Base-by-base conservation (phyloP, 2,113 vertebrate species). In the Sceloporus tristichus region DNA sequence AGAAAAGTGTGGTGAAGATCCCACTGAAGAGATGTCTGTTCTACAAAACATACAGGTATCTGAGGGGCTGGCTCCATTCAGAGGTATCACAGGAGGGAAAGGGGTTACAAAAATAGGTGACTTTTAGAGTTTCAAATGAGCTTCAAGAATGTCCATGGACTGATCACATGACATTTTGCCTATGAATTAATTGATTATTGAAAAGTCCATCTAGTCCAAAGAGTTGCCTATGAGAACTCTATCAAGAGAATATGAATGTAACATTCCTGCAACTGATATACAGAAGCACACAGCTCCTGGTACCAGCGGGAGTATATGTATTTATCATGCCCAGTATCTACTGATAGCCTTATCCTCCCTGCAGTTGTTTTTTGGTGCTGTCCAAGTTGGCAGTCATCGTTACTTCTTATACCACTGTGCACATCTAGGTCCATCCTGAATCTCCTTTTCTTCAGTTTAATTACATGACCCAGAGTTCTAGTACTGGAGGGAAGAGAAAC, bases 1-100 rank as follows among this genome's bases (percentile, higher is more conserved):
- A 96, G 84, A 97, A 97, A 88, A 98, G 98, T 7, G 98, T 99
- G 91, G 97, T 98, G 97, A 98, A 98, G 94, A 97, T 99, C 91
- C 98, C 98, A 0, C 97, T 99, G 92, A 99, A 98, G 97, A 97
- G 98, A 91, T 99, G 99, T 95, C 97, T 92, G 85, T 98, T 98
- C 94, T 97, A 99, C 95, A 98, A 96, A 96, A 97, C 96, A 0
- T 97, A 96, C 96, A 98, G 99, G 99, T 99, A 97, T 94, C 56
- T 62, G 87, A n/a, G 87, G 75, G 91, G 38, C 71, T 10, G 42
- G 10, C 21, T 0, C 56, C 4, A 48, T 0, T 0, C 5, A 11
- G 29, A n/a, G 0, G 0, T 65, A 13, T 68, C 25, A 29, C 25
- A 19, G 10, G 16, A 48, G 10, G 56, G 59, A 62, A 62, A 40